Conservation (phyloP, 1,140 invertebrate genomes). For the Drosophila repletoides region DNA sequence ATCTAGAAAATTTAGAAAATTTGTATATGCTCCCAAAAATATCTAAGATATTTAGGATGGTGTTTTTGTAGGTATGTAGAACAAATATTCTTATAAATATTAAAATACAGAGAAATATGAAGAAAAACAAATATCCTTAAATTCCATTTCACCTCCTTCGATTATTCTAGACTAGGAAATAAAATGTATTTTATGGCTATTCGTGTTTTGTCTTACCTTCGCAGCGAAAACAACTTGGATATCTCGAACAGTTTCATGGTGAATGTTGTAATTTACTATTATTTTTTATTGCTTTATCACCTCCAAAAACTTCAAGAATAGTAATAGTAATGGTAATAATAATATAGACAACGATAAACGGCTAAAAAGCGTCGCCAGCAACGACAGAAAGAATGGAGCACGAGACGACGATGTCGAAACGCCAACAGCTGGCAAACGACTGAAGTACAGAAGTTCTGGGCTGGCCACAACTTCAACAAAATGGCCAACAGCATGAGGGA, state of each 20-base stretch:
- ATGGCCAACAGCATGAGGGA: constrained; percentile 29
- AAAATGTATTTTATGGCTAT: neutral
- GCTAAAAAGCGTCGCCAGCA: constrained; percentile 9
- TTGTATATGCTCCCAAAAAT: too few relatives aligned
- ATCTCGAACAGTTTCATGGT: constrained; percentile 78
- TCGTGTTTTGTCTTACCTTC: constrained; percentile 57
- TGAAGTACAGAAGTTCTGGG: constrained; percentile 50
- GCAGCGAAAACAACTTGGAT: constrained; percentile 73
- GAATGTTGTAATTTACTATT: constrained; percentile 19
- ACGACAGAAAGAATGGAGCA: constrained; percentile 17
- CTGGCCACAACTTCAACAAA: constrained; percentile 27
- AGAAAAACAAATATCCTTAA: neutral
- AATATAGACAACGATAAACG: constrained; percentile 9
- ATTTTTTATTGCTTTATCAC: constrained; percentile 31
- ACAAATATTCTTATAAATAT: too few relatives aligned
- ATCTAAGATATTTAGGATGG: too few relatives aligned
- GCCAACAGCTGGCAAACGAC: constrained; percentile 64
- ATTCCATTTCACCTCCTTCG: too few relatives aligned
- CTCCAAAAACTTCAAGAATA: constrained; percentile 12
- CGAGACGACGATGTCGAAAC: constrained; percentile 61
- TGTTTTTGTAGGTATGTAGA: too few relatives aligned
- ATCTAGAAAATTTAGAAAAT: too few relatives aligned
- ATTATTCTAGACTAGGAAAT: neutral
- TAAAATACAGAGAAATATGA: neutral
- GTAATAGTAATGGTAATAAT: constrained; percentile 13